These are phyloP conservation scores for Celastrina argiolus DNA, from an alignment of 2,888 invertebrate species.

Conservation along the genomic window DNA sequence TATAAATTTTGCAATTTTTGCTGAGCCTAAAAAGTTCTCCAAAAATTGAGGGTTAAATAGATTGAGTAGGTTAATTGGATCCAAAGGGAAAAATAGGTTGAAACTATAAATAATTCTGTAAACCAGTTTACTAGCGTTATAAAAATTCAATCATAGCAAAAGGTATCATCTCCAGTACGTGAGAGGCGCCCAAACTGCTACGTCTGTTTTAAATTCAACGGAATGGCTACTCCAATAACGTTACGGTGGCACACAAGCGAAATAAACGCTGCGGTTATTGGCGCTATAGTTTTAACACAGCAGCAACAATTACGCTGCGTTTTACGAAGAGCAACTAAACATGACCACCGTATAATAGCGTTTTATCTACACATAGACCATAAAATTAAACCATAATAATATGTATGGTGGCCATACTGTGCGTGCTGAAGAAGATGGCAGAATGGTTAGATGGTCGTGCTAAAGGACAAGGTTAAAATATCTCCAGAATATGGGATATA, in stretches of 20 bases:
- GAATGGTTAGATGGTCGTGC: too few species aligned
- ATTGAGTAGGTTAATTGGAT: not conserved
- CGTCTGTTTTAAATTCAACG: conserved; percentile 11
- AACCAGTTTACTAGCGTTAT: conserved; percentile 1
- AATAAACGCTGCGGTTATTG: not conserved
- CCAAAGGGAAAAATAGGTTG: not conserved
- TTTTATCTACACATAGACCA: too few species aligned
- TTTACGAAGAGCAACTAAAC: not conserved
- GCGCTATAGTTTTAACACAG: not conserved
- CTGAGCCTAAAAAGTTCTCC: too few species aligned
- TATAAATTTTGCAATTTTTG: too few species aligned
- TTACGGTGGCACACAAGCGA: not conserved
- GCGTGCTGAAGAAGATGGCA: too few species aligned
- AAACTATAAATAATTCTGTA: conserved; percentile 10
- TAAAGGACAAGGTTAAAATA: too few species aligned
- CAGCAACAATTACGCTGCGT: not conserved
- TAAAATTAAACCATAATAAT: too few species aligned
- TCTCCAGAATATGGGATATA: too few species aligned
- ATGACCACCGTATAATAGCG: too few species aligned
- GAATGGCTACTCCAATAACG: not conserved
- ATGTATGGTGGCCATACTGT: too few species aligned
- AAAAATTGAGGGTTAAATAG: too few species aligned
- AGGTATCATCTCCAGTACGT: conserved; percentile 10
- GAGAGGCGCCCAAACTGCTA: not conserved
- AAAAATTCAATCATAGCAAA: conserved; percentile 20